Evolutionary conservation across 2,797 vertebrate genomes (phyloP).

Genomic region (Phoeniculus purpureus): DNA sequence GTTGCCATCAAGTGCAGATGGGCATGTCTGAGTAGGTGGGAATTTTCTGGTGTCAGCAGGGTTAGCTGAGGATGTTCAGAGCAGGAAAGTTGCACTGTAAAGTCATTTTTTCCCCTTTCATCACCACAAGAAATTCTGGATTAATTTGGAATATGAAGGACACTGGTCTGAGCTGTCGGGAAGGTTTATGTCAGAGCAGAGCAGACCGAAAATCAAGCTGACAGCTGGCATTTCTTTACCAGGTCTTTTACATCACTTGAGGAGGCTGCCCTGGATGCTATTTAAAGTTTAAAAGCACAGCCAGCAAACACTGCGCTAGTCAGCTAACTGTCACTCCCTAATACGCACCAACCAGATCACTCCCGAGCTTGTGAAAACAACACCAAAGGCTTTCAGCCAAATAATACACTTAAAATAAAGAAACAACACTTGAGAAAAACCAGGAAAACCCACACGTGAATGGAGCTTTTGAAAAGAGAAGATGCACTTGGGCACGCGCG

Average conservation of each 20-base stretch:
- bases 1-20: not conserved
- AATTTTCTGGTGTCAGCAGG: conserved; percentile 44
- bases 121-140: conserved; percentile 43
- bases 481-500: not conserved
- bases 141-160: conserved; percentile 59
- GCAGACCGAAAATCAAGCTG: conserved; percentile 49
- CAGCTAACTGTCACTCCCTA: not conserved
- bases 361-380: not conserved
- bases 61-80: conserved; percentile 45
- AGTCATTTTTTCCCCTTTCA: conserved; percentile 44
- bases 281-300: conserved; percentile 44
- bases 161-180: conserved; percentile 49
- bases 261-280: conserved; percentile 17
- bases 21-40: conserved; percentile 1
- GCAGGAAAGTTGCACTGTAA: conserved; percentile 13
- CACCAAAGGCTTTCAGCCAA: conserved; percentile 28
- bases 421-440: conserved; percentile 12
- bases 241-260: conserved; percentile 45
- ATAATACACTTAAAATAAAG: not conserved
- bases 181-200: conserved; percentile 53
- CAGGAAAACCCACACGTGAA: not conserved
- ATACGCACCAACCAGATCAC: conserved; percentile 11
- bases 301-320: not conserved
- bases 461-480: conserved; percentile 3
- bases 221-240: conserved; percentile 63